Percentiles rank a stretch among this genome's conserved stretches.
phyloP scores from a whole-genome alignment of 2,888 invertebrate species.

The Reticulitermes lucifugus region DNA sequence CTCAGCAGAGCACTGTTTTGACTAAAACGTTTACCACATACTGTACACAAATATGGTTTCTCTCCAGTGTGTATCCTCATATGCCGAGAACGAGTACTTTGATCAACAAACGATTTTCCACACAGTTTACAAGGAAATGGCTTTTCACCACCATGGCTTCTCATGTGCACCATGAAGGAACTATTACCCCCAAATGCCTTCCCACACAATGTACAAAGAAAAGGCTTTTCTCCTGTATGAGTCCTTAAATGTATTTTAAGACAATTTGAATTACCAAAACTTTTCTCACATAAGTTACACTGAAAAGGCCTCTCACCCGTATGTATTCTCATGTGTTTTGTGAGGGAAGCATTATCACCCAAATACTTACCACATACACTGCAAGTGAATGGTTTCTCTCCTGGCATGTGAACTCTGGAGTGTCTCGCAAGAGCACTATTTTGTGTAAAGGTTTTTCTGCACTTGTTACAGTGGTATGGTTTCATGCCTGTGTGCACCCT shows the following conservation, averaged over 20 bases:
- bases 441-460: conserved; percentile 25
- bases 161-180: conserved; percentile 29
- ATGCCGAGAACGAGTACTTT: conserved; percentile 26
- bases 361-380: conserved; percentile 22
- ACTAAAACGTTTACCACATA: conserved; percentile 19
- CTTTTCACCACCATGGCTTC: conserved; percentile 31
- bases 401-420: conserved; percentile 15
- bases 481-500: background rate
- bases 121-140: conserved; percentile 29
- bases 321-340: conserved; percentile 35
- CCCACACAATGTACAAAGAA: conserved; percentile 30
- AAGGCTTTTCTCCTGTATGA: conserved; percentile 34
- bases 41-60: conserved; percentile 10
- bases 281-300: conserved; percentile 18
- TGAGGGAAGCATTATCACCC: conserved; percentile 33
- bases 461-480: conserved; percentile 26
- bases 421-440: conserved; percentile 20
- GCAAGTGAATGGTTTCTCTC: conserved; percentile 31
- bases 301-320: conserved; percentile 29
- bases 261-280: conserved; percentile 10
- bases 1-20: conserved; percentile 25
- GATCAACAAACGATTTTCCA: conserved; percentile 39
- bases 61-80: conserved; percentile 32
- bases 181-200: conserved; percentile 30
- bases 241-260: conserved; percentile 26